These are phyloP conservation scores for Enoplosus armatus DNA, from an alignment of 2,797 vertebrate species.

Conservation along the genomic window DNA sequence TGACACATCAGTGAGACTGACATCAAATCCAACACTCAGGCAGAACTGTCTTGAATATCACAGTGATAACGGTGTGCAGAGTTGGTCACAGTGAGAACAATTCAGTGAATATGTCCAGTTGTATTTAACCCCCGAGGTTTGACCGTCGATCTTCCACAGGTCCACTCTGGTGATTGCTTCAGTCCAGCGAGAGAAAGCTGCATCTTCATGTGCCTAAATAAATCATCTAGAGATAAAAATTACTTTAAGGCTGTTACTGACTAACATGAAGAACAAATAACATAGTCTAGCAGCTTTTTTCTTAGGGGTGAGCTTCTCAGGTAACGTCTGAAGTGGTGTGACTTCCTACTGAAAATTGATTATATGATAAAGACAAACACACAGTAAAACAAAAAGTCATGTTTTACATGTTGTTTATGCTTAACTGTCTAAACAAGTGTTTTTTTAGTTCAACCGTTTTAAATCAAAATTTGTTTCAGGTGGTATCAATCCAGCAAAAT, in stretches of 20 bases:
- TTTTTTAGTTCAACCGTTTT: no score
- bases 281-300: constrained; percentile 24
- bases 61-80: constrained; percentile 75
- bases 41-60: constrained; percentile 60
- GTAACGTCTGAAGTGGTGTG: neutral
- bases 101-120: constrained; percentile 31
- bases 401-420: no score
- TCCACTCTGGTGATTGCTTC: constrained; percentile 34
- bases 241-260: constrained; percentile 47
- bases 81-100: constrained; percentile 46
- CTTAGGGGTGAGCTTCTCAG: neutral
- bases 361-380: constrained; percentile 31
- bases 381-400: neutral
- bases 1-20: constrained; percentile 60
- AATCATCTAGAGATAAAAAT: constrained; percentile 68
- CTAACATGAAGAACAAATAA: constrained; percentile 34
- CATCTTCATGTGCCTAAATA: constrained; percentile 67
- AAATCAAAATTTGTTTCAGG: neutral
- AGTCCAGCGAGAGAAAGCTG: constrained; percentile 35
- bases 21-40: constrained; percentile 37
- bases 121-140: constrained; percentile 17
- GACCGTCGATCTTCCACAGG: constrained; percentile 35
- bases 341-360: constrained; percentile 31
- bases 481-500: constrained; percentile 13
- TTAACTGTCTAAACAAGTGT: constrained; percentile 5